These are phyloP conservation scores for Thymelicus sylvestris DNA, from an alignment of 2,888 invertebrate genomes.

Conservation along the genomic window DNA sequence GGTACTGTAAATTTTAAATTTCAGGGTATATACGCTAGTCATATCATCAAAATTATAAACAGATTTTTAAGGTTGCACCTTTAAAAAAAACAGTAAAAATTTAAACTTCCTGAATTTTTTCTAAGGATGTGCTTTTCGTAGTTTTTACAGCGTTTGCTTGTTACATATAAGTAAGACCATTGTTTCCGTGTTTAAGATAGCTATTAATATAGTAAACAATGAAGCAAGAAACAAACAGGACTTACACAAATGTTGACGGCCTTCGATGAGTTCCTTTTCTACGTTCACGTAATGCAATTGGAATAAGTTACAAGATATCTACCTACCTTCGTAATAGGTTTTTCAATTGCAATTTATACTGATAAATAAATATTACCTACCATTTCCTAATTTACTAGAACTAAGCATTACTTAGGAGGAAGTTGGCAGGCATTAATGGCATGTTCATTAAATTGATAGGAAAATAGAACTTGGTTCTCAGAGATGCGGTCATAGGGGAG, in stretches of 20 bases:
- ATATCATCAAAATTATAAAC: too few relatives aligned
- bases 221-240: constrained; percentile 27
- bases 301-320: background rate
- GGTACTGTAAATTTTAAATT: too few relatives aligned
- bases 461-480: constrained; percentile 15
- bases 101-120: too few relatives aligned
- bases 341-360: too few relatives aligned
- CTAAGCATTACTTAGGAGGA: background rate
- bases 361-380: too few relatives aligned
- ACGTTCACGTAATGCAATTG: constrained; percentile 26
- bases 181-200: constrained; percentile 12
- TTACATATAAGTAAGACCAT: background rate
- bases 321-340: too few relatives aligned
- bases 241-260: constrained; percentile 30
- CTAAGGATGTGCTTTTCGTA: too few relatives aligned
- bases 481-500: constrained; percentile 35
- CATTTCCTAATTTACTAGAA: background rate
- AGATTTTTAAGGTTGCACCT: too few relatives aligned
- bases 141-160: background rate
- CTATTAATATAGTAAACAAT: constrained; percentile 20
- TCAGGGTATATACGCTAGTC: too few relatives aligned
- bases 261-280: constrained; percentile 29
- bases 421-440: background rate
- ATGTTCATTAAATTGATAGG: background rate
- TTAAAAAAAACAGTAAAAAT: too few relatives aligned